phyloP scores from a whole-genome alignment of 2,113 vertebrate species.

The Limanda limanda region DNA sequence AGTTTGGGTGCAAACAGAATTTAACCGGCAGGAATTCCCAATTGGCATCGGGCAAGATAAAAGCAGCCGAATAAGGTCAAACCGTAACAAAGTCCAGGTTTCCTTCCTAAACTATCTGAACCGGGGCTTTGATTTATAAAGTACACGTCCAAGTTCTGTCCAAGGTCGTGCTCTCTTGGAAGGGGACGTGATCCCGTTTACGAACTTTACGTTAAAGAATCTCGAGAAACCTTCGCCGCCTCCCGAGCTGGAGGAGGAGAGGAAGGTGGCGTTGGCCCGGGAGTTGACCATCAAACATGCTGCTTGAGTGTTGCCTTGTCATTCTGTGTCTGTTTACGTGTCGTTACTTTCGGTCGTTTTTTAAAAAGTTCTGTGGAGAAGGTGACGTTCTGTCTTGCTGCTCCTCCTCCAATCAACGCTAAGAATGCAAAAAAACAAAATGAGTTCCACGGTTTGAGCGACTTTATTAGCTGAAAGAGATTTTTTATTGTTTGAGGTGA shows the following conservation, averaged over 20 bases:
- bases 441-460: slow-evolving; percentile 37
- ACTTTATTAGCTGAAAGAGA: slow-evolving; percentile 65
- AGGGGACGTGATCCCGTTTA: background rate
- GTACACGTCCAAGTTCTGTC: slow-evolving; percentile 35
- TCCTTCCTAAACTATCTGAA: slow-evolving; percentile 57
- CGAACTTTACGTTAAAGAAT: background rate
- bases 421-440: slow-evolving; percentile 73
- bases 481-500: slow-evolving; percentile 68
- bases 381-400: slow-evolving; percentile 65
- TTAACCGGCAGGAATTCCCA: slow-evolving; percentile 4
- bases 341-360: background rate
- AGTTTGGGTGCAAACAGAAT: slow-evolving; percentile 7
- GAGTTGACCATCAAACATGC: slow-evolving; percentile 72
- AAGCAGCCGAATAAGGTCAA: slow-evolving; percentile 28
- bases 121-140: slow-evolving; percentile 64
- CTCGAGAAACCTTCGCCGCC: background rate
- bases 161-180: background rate
- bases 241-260: slow-evolving; percentile 14
- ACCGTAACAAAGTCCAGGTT: slow-evolving; percentile 26
- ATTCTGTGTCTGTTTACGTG: slow-evolving; percentile 56
- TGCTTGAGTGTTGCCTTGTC: slow-evolving; percentile 77
- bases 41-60: background rate
- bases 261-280: slow-evolving; percentile 35
- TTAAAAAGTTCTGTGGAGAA: slow-evolving; percentile 49
- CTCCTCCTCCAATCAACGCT: slow-evolving; percentile 74